Base-by-base conservation (phyloP, 2,797 vertebrate genomes). In the Ctenopoma multispine region DNA sequence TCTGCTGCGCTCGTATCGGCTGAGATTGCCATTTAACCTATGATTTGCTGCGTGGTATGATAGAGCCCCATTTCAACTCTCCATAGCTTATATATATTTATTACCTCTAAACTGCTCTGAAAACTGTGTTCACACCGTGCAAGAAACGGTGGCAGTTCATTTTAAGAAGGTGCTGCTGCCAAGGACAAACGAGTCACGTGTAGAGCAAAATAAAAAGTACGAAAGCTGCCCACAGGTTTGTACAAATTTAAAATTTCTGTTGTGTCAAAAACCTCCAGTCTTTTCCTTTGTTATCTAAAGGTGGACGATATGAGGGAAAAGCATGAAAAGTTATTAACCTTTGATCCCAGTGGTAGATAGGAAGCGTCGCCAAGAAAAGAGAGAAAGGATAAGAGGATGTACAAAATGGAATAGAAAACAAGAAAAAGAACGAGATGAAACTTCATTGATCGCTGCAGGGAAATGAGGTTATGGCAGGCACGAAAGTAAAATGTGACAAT, bases 281-380 rank as follows among this genome's bases (percentile, higher is more conserved):
- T 38, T 61, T 70, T 65, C 48, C 0, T 9, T 20, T 40, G 38
- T 68, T 75, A 69, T 77, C 72, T 75, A 47, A 67, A 53, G 38
- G 41, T 3, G 1, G 59, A n/a, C 18, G 46, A 75, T 60, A 59
- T 46, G 50, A 70, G 64, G 31, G 62, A 56, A 47, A 49, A 36
- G 74, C 12, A 4, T 41, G 71, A 65, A 75, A 79, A 79, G 77
- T 82, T 84, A 82, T 90, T 90, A 84, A 86, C 82, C 84, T 87
- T 73, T 80, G 81, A 90, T 82, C 69, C 57, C 46, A 18, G 79
- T 10, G n/a, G 76, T 31, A 77, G 83, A 88, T 82, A 83, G 24
- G 55, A 80, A 54, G 75, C 2, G 18, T 57, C 15, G 74, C 62
- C 46, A 41, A 60, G 66, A 43, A 56, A 63, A 47, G 57, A 36